These are phyloP conservation scores for Pachycephala philippinensis DNA, from an alignment of 2,113 vertebrate genomes.

Conservation along the genomic window DNA sequence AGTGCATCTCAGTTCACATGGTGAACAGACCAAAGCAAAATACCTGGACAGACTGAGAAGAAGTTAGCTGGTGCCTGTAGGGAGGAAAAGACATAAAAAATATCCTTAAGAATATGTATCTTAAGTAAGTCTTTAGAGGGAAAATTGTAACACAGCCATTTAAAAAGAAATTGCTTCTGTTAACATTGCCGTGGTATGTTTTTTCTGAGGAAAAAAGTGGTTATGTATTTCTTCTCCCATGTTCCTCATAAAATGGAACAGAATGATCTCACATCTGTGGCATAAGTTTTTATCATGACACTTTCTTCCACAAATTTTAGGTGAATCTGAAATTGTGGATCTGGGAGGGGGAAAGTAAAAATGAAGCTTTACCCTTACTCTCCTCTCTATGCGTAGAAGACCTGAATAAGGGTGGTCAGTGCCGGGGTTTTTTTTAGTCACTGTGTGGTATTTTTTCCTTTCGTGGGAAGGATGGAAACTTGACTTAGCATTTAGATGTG, in stretches of 20 bases:
- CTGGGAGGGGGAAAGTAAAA: not conserved
- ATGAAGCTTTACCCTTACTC: not conserved
- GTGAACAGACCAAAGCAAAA: not conserved
- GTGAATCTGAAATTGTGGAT: not conserved
- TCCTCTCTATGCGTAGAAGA: not conserved
- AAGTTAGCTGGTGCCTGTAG: not conserved
- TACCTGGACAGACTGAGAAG: not conserved
- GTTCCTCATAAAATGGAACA: not conserved
- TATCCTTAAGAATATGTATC: not conserved
- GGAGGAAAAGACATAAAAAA: not conserved
- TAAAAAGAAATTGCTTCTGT: not conserved
- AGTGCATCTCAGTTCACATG: fast-evolving
- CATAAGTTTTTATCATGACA: not conserved
- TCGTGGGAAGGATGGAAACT: not conserved
- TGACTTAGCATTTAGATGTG: not conserved
- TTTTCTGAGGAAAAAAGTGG: not conserved
- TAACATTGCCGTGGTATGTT: not conserved
- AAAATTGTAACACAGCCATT: not conserved
- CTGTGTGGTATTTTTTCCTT: not conserved
- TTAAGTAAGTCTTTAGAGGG: not conserved
- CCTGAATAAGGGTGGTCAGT: not conserved
- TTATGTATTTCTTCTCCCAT: not conserved
- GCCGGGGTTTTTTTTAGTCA: not conserved
- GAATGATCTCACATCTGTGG: not conserved
- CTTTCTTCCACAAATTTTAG: not conserved